A percentile compares a stretch with the other conserved stretches of the same genome.
Conservation (phyloP, 2,797 vertebrate species). For the Squalus acanthias region DNA sequence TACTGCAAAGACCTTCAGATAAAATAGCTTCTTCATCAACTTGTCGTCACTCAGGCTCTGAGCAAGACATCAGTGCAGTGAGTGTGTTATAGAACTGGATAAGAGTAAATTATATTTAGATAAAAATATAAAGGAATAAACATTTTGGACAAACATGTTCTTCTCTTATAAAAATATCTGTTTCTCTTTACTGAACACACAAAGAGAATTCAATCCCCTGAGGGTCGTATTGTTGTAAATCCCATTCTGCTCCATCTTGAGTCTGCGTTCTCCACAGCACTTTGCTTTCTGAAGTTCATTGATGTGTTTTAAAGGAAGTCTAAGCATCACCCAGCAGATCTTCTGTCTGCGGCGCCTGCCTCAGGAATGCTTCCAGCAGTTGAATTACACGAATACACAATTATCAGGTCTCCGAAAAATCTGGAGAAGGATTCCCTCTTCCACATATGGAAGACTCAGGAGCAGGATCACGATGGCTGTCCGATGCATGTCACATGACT, state of each 20-base stretch:
- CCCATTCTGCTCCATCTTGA: not conserved
- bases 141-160: conserved; percentile 76
- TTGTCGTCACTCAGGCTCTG: conserved; percentile 45
- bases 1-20: conserved; percentile 30
- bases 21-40: conserved; percentile 30
- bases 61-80: conserved; percentile 91
- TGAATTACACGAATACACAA: conserved; percentile 61
- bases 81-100: conserved; percentile 71
- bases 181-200: conserved; percentile 63
- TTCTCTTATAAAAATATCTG: conserved; percentile 87
- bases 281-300: conserved; percentile 63
- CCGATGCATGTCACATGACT: conserved; percentile 52
- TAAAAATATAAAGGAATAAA: conserved; percentile 74
- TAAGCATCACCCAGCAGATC: conserved; percentile 64
- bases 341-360: conserved; percentile 59
- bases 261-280: conserved; percentile 62
- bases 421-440: conserved; percentile 97
- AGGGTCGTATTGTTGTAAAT: conserved; percentile 65
- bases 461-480: conserved; percentile 64
- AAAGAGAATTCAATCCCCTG: conserved; percentile 78
- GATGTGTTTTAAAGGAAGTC: conserved; percentile 58
- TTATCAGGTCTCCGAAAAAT: conserved; percentile 90
- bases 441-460: conserved; percentile 99
- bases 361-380: conserved; percentile 59
- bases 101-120: conserved; percentile 57